Evolutionary conservation across 2,113 vertebrate species (phyloP).

Genomic region (Polypterus senegalus): DNA sequence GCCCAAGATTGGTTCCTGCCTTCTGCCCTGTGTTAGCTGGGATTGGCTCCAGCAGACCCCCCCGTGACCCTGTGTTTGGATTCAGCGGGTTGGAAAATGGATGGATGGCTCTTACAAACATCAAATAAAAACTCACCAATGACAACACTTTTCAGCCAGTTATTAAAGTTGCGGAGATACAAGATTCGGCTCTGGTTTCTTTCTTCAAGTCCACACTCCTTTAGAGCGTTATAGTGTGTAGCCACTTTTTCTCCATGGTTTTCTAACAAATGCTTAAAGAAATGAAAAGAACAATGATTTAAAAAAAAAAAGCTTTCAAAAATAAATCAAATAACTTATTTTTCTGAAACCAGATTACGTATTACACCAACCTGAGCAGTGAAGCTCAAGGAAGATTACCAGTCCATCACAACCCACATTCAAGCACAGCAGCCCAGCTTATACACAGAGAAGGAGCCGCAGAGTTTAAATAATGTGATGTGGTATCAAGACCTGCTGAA

Average conservation of each 20-base stretch:
- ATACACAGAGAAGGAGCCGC: no score
- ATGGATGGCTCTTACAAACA: background rate
- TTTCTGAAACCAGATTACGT: background rate
- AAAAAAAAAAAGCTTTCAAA: background rate
- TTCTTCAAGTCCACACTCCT: conserved; percentile 74
- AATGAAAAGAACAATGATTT: conserved; percentile 10
- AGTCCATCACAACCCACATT: no score
- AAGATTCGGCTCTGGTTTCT: conserved; percentile 82
- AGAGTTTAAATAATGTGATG: no score
- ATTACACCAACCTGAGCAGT: background rate
- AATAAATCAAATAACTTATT: background rate
- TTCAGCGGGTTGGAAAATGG: no score
- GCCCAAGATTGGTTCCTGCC: no score
- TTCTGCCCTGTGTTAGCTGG: no score
- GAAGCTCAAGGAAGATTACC: no score
- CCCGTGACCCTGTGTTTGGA: no score
- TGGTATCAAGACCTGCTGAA: no score
- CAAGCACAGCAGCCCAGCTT: no score
- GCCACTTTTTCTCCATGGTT: conserved; percentile 76
- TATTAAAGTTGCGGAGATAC: conserved; percentile 95
- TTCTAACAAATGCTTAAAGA: conserved; percentile 33
- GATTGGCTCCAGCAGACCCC: no score
- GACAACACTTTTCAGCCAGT: conserved; percentile 92
- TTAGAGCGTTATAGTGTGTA: conserved; percentile 80
- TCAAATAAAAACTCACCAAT: conserved; percentile 59